These are phyloP conservation scores for Lithophane ornitopus DNA, from an alignment of 2,888 invertebrate species.

Conservation along the genomic window DNA sequence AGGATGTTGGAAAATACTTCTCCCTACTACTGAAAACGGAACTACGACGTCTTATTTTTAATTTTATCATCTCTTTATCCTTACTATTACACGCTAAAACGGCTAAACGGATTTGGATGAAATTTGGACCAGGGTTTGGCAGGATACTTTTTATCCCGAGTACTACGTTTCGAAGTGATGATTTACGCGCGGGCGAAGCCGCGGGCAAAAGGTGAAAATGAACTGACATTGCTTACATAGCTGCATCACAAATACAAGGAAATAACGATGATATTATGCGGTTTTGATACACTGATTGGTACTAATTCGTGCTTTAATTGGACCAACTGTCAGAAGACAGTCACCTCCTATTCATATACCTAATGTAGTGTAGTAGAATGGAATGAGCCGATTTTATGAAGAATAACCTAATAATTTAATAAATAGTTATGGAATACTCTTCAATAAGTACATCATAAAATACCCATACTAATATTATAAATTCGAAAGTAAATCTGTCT, in stretches of 20 bases:
- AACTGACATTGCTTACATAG: not conserved
- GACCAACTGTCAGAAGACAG: conserved; percentile 1
- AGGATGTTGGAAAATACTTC: conserved; percentile 45
- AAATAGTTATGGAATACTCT: no score
- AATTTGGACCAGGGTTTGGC: no score
- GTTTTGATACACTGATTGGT: conserved; percentile 44
- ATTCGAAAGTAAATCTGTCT: no score
- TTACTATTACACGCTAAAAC: no score
- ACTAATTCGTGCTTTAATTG: conserved; percentile 47
- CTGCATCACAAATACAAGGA: conserved; percentile 1
- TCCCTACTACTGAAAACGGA: not conserved
- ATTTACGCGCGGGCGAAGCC: no score
- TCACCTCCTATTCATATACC: not conserved
- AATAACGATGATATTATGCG: conserved; percentile 2
- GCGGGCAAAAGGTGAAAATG: not conserved
- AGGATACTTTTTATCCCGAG: no score
- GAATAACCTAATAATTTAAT: no score
- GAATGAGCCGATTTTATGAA: not conserved
- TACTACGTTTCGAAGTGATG: no score
- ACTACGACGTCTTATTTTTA: not conserved
- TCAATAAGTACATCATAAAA: no score
- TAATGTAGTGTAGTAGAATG: not conserved
- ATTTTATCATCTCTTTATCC: not conserved
- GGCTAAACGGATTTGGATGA: no score
- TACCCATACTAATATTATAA: no score